Evolutionary conservation across 2,113 vertebrate genomes (phyloP).

Genomic region (Microtus richardsoni): DNA sequence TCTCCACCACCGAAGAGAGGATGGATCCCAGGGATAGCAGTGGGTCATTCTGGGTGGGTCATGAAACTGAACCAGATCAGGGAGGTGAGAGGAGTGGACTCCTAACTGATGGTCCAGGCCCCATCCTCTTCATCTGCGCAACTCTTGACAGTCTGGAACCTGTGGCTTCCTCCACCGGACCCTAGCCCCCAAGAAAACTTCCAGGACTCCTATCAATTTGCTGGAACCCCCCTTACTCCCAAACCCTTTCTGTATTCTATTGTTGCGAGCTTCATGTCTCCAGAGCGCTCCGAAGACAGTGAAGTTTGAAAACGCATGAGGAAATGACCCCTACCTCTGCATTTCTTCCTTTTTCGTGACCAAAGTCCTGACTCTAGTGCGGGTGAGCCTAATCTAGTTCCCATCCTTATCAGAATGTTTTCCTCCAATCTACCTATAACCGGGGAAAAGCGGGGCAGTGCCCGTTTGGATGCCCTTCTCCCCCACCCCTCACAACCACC

Average conservation of each 20-base stretch:
- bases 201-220: background rate
- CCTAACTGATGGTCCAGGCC: slow-evolving; percentile 71
- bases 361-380: background rate
- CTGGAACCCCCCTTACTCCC: background rate
- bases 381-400: background rate
- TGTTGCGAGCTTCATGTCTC: slow-evolving; percentile 45
- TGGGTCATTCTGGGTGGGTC: slow-evolving; percentile 15
- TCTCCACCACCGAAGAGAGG: background rate
- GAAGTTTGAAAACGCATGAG: slow-evolving; percentile 50
- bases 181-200: slow-evolving; percentile 65
- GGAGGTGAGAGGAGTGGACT: slow-evolving; percentile 16
- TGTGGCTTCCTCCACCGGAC: slow-evolving; percentile 67
- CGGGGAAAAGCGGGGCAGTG: background rate
- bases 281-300: slow-evolving; percentile 2
- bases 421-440: background rate
- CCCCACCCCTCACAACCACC: background rate
- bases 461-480: background rate
- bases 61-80: background rate
- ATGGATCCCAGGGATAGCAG: background rate
- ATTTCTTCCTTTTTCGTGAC: background rate
- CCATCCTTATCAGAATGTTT: background rate
- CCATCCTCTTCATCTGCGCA: slow-evolving; percentile 61
- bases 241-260: slow-evolving; percentile 51
- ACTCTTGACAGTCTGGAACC: slow-evolving; percentile 66
- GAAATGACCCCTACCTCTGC: background rate